A percentile compares a stretch with the other conserved stretches of the same genome.
phyloP scores from a whole-genome alignment of 2,797 vertebrate genomes.

The Sebastes nivosus region DNA sequence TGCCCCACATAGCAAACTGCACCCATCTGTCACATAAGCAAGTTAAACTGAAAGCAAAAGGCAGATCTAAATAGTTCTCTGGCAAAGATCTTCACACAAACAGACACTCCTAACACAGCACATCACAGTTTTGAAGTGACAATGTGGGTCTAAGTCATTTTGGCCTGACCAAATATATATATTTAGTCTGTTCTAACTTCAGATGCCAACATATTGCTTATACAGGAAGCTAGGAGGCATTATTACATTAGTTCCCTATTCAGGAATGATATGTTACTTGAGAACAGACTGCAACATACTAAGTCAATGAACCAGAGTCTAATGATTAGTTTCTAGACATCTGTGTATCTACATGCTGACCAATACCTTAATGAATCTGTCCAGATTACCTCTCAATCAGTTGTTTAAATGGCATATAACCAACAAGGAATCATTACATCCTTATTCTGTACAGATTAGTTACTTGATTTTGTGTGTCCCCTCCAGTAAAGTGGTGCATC shows the following conservation, averaged over 20 bases:
- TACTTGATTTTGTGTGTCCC: not conserved
- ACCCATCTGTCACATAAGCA: constrained; percentile 60
- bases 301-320: not conserved
- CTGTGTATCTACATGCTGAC: not conserved
- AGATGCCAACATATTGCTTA: not conserved
- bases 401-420: constrained; percentile 20
- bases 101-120: constrained; percentile 43
- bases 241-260: not conserved
- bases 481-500: constrained; percentile 17
- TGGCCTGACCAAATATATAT: constrained; percentile 3
- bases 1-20: constrained; percentile 46
- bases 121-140: constrained; percentile 37
- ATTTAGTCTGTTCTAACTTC: not conserved
- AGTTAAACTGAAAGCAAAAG: constrained; percentile 62
- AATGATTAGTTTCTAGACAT: not conserved
- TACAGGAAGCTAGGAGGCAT: not conserved
- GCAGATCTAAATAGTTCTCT: constrained; percentile 45
- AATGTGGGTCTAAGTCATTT: constrained; percentile 19
- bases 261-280: not conserved
- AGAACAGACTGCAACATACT: not conserved
- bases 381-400: constrained; percentile 6
- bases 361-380: constrained; percentile 1
- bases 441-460: constrained; percentile 16
- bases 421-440: constrained; percentile 8
- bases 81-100: constrained; percentile 44